These are phyloP conservation scores for Pseudonaja textilis DNA, from an alignment of 2,113 vertebrate genomes.

Conservation along the genomic window DNA sequence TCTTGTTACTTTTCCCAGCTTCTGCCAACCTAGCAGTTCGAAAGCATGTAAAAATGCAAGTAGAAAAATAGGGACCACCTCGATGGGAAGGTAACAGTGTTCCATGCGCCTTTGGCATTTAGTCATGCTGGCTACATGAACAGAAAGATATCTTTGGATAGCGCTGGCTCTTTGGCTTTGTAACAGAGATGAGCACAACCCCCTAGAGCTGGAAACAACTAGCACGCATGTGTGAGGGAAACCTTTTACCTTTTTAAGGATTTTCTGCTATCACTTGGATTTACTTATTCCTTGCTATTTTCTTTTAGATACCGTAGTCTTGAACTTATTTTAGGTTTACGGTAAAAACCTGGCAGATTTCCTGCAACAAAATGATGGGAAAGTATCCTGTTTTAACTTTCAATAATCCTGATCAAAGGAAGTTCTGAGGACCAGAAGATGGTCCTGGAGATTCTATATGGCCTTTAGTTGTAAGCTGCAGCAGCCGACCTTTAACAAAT, in stretches of 20 bases:
- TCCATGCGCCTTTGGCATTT: too few species aligned
- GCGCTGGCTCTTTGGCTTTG: too few species aligned
- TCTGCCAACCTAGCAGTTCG: too few species aligned
- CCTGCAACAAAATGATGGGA: not conserved
- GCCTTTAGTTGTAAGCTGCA: not conserved
- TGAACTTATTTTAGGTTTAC: not conserved
- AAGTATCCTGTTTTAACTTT: not conserved
- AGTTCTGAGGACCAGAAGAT: not conserved
- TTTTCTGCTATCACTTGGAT: not conserved
- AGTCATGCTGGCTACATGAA: too few species aligned
- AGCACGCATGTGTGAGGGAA: too few species aligned
- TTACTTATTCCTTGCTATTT: not conserved
- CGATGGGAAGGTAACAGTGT: too few species aligned
- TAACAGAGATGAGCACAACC: too few species aligned
- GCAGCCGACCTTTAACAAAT: not conserved
- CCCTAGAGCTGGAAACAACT: too few species aligned
- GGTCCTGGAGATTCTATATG: not conserved
- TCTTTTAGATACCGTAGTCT: not conserved
- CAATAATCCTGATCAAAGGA: not conserved
- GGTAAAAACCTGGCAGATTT: not conserved
- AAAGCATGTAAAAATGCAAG: too few species aligned
- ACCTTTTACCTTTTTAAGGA: not conserved
- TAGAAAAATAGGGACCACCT: too few species aligned
- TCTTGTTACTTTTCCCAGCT: too few species aligned
- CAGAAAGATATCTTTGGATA: too few species aligned